Evolutionary conservation across 2,888 invertebrate species (phyloP).

Genomic region (Lomographa bimaculata): DNA sequence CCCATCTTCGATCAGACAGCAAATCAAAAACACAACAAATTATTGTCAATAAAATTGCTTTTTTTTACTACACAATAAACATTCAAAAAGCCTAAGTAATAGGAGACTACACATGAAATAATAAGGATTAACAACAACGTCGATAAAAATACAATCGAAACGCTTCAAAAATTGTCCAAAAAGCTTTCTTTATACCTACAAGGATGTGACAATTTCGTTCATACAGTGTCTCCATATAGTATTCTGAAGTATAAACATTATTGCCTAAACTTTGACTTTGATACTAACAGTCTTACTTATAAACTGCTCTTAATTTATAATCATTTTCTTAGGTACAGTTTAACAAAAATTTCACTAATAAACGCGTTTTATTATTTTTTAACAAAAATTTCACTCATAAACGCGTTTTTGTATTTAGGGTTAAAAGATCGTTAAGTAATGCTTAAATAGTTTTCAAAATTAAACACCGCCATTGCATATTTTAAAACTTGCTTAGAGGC

Average conservation of each 20-base stretch:
- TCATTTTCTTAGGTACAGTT: too few species aligned
- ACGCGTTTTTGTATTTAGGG: too few species aligned
- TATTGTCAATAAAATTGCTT: conserved; percentile 74
- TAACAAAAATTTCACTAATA: too few species aligned
- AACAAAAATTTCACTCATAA: too few species aligned
- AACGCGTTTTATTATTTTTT: too few species aligned
- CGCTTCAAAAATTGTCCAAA: conserved; percentile 24
- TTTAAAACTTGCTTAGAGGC: too few species aligned
- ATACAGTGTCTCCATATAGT: neutral
- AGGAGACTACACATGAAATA: conserved; percentile 11
- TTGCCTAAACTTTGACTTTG: too few species aligned
- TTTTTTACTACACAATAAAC: conserved; percentile 20
- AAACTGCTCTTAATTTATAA: too few species aligned
- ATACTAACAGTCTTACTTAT: too few species aligned
- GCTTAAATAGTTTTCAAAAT: too few species aligned
- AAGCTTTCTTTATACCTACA: conserved; percentile 8
- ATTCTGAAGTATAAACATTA: neutral
- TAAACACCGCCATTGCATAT: too few species aligned
- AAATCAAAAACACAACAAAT: conserved; percentile 45
- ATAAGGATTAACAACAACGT: conserved; percentile 21
- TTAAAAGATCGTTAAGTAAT: too few species aligned
- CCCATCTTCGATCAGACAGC: conserved; percentile 3
- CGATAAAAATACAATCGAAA: conserved; percentile 28
- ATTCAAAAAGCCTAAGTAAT: conserved; percentile 16
- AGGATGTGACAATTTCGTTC: conserved; percentile 5